Evolutionary conservation across 2,888 invertebrate genomes (phyloP), one percentile per base, ranked within the genome.

Genomic region (Disparrhopalites patrizii): DNA sequence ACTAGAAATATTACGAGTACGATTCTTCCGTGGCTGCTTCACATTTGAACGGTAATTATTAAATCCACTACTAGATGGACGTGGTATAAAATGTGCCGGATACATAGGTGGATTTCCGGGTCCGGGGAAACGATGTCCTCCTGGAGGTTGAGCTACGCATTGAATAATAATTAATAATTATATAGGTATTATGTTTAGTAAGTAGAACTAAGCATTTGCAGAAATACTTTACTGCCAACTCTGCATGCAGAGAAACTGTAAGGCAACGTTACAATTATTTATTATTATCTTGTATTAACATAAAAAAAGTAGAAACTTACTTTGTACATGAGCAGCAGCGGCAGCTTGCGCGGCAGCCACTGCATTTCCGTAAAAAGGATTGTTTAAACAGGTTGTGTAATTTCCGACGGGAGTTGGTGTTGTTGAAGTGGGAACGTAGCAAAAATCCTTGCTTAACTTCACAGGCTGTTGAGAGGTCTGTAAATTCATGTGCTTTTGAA

Each of bases 241-340:
- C 40, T 40, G 10, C 36, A 36, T 36, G 13, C 40, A 18, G 40
- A 18, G 40, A n/a, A 18, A 40, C 3, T 40, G n/a, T n/a, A n/a
- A n/a, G n/a, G n/a, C n/a, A n/a, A n/a, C n/a, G n/a, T n/a, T n/a
- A n/a, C n/a, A n/a, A n/a, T 5, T 50, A 50, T 18, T 50, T 50
- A 50, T 7, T n/a, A n/a, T n/a, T n/a, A n/a, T n/a, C 20, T 33
- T n/a, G 31, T 55, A 55, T 18, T 20, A 8, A 27, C 10, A 23
- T 55, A 25, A 31, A n/a, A 18, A 20, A 25, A 36, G 18, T 15
- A 56, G 30, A 57, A 13, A 8, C 57, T 57, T 50, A 64, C 57
- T 64, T 64, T 64, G 56, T 56, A 64, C 64, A 57, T 64, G 64
- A 47, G 64, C 64, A 31, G 60, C 60, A 20, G 60, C 47, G 15